Percentiles rank a stretch among this genome's conserved stretches.
phyloP scores from a whole-genome alignment of 1,140 invertebrate genomes.

The Elymnias hypermnestra region DNA sequence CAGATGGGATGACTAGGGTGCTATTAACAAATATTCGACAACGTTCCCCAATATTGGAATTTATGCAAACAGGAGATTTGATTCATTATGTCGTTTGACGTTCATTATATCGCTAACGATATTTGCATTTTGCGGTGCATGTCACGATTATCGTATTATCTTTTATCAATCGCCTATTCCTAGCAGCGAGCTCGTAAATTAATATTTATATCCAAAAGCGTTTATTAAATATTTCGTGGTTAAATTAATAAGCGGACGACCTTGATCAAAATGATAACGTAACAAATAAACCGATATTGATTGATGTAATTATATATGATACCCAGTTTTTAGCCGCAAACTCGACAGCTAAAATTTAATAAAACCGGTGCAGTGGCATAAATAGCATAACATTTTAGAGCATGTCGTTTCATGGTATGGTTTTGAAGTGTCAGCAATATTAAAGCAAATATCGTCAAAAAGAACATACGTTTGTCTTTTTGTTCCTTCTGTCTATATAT shows the following conservation, averaged over 20 bases:
- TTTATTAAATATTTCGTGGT: neutral
- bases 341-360: too few relatives aligned
- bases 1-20: neutral
- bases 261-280: neutral
- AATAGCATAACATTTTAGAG: too few relatives aligned
- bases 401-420: too few relatives aligned
- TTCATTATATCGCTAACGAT: constrained; percentile 4
- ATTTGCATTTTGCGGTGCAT: constrained; percentile 3
- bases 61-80: constrained; percentile 2
- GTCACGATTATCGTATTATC: constrained; percentile 2
- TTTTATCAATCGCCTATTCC: neutral
- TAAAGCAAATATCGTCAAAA: too few relatives aligned
- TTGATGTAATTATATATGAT: too few relatives aligned
- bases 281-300: neutral
- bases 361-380: too few relatives aligned
- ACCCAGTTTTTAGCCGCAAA: too few relatives aligned
- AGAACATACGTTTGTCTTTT: too few relatives aligned
- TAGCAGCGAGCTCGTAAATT: neutral
- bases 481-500: too few relatives aligned
- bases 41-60: constrained; percentile 2
- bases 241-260: neutral
- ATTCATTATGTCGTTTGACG: constrained; percentile 1
- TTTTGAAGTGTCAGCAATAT: too few relatives aligned
- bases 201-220: neutral
- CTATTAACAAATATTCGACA: constrained; percentile 3